These are phyloP conservation scores for Drosophila neotestacea DNA, from an alignment of 2,888 invertebrate genomes.

Conservation along the genomic window DNA sequence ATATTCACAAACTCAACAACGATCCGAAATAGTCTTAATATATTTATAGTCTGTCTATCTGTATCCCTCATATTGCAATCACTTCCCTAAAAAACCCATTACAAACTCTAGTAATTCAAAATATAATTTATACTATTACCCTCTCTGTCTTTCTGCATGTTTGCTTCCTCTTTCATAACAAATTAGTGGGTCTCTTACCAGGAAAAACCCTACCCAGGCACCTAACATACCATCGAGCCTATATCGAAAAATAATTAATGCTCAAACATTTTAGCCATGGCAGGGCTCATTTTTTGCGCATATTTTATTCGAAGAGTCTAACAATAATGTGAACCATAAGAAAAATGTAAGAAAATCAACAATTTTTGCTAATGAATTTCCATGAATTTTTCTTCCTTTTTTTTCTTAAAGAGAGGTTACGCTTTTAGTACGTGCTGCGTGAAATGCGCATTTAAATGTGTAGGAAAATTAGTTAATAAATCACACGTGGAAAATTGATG, in stretches of 20 bases:
- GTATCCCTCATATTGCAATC: too few relatives aligned
- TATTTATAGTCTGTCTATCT: too few relatives aligned
- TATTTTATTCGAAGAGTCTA: slow-evolving; percentile 52
- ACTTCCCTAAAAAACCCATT: too few relatives aligned
- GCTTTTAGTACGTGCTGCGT: slow-evolving; percentile 60
- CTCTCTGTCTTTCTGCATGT: background rate
- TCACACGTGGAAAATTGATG: slow-evolving; percentile 79
- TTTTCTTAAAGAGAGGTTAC: slow-evolving; percentile 4
- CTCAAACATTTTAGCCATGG: slow-evolving; percentile 42
- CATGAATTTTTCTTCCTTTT: slow-evolving; percentile 41
- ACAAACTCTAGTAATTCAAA: background rate
- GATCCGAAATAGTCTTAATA: too few relatives aligned
- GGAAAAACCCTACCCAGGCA: background rate
- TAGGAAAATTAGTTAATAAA: slow-evolving; percentile 78
- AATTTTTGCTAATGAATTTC: slow-evolving; percentile 75
- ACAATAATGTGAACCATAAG: slow-evolving; percentile 71
- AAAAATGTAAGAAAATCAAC: slow-evolving; percentile 57
- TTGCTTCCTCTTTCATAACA: slow-evolving; percentile 16
- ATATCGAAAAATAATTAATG: slow-evolving; percentile 69
- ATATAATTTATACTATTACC: background rate
- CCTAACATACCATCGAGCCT: background rate
- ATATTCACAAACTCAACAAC: too few relatives aligned
- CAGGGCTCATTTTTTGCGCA: slow-evolving; percentile 59
- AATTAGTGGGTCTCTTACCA: slow-evolving; percentile 4
- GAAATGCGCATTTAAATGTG: slow-evolving; percentile 77